phyloP scores from a whole-genome alignment of 2,888 invertebrate genomes.

The Stenodera caucasica region DNA sequence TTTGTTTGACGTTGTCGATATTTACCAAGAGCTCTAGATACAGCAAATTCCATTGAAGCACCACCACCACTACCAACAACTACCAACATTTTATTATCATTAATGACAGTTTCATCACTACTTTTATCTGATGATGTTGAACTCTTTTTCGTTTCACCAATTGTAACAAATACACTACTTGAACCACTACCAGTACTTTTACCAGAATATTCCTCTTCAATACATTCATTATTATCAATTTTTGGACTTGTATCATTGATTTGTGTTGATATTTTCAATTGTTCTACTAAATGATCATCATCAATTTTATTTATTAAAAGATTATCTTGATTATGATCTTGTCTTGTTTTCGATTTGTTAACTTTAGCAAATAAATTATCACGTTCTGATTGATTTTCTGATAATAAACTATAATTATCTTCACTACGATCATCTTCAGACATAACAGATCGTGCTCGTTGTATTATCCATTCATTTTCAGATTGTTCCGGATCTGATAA shows the following conservation, averaged over 20 bases:
- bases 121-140: conserved; percentile 64
- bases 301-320: neutral
- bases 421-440: conserved; percentile 69
- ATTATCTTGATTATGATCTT: conserved; percentile 34
- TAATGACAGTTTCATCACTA: conserved; percentile 57
- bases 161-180: conserved; percentile 67
- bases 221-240: conserved; percentile 40
- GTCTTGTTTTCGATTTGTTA: conserved; percentile 40
- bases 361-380: conserved; percentile 70
- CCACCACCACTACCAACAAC: conserved; percentile 68
- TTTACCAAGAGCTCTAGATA: conserved; percentile 78
- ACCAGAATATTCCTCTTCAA: conserved; percentile 63
- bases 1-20: conserved; percentile 75
- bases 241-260: conserved; percentile 47
- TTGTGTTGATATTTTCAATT: conserved; percentile 27
- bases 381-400: conserved; percentile 64
- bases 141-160: conserved; percentile 72
- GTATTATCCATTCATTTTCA: conserved; percentile 68
- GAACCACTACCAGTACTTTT: conserved; percentile 67
- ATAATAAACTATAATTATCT: conserved; percentile 62
- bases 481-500: conserved; percentile 77
- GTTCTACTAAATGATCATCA: conserved; percentile 35
- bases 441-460: conserved; percentile 71
- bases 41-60: conserved; percentile 81
- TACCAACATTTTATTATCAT: conserved; percentile 57